Evolutionary conservation across 2,888 invertebrate genomes (phyloP), one percentile per base, ranked within the genome.

Genomic region (Eupeodes luniger): DNA sequence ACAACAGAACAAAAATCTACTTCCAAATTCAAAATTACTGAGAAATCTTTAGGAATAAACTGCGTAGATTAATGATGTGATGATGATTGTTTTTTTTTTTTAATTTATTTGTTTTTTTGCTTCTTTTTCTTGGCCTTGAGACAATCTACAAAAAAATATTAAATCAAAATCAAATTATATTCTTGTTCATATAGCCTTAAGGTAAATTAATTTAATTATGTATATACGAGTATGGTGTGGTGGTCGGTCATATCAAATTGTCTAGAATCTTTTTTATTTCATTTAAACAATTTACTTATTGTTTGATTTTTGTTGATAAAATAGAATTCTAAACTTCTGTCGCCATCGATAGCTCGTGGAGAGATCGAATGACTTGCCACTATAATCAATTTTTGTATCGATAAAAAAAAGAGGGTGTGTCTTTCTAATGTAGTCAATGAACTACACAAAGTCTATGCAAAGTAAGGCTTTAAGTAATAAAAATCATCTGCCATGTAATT

Each of bases 361-460:
- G 27, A 27, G 27, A 27, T 51, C 2, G 16, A 51, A 36, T 36
- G 4, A 36, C n/a, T 51, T 53, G 51, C 6, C 11, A 3, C 4
- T 36, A 51, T 53, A 69, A 53, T 69, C 16, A n/a, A 16, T 36
- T 69, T 16, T 53, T 27, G 27, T 27, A 69, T 69, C 69, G 53
- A 69, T 53, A 36, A 36, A 40, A 19, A 19, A 69, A 36, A 53
- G 53, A 12, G 69, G 69, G 69, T 69, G 69, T 69, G 53, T 69
- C 36, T 27, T 40, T 6, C 14, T 14, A 66, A 44, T 14, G 11
- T 69, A 69, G 53, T 53, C 69, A 69, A 53, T 36, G 69, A 36
- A 69, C 36, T 69, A 5, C 16, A 6, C 27, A 4, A 14, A 40
- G 27, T 14, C 7, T 51, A 34, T 34, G 2, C 19, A 10, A 47